Evolutionary conservation across 2,797 vertebrate species (phyloP), one percentile per base, ranked within the genome.

Genomic region (Moxostoma hubbsi): DNA sequence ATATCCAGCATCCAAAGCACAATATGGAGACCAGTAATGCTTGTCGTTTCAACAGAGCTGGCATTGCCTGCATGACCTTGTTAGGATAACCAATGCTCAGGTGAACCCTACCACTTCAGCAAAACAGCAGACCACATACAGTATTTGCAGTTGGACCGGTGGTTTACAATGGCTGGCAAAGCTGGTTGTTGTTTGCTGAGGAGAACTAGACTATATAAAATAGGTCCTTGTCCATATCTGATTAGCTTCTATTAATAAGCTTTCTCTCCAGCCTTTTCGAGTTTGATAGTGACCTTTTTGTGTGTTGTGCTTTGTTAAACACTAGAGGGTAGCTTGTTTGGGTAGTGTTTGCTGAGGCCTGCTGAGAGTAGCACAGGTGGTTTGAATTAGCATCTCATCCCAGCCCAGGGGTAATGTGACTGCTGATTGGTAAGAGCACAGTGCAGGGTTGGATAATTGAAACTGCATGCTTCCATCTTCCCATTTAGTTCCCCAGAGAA

Each of bases 361-460:
- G 16, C 73, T 71, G 91, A 92, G 89, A 88, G 86, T 70, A 75
- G 86, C 88, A 87, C 89, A 89, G 83, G 81, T 85, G 85, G 89
- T 90, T 90, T 88, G 89, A 90, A 91, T 94, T 90, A 92, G 80
- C 82, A 71, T 82, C 75, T 81, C 75, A 63, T 83, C 66, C 59
- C 24, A 77, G 79, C 77, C 66, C 15, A 36, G 45, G 80, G 80
- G 77, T 73, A 82, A 73, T 72, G 78, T 50, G 53, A 46, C 61
- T 24, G 53, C 75, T 79, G 75, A 81, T 82, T 80, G 77, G 73
- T 58, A 54, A 36, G 69, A 70, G 63, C 79, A 45, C 68, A 66
- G 83, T 85, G 85, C 75, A 77, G 51, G 62, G 70, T 36, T 65
- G 72, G 62, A 49, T 86, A 86, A 85, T 81, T 82, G 83, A 86